These are phyloP conservation scores for Drosophila anomalipes DNA, from an alignment of 2,888 invertebrate genomes.

Conservation along the genomic window DNA sequence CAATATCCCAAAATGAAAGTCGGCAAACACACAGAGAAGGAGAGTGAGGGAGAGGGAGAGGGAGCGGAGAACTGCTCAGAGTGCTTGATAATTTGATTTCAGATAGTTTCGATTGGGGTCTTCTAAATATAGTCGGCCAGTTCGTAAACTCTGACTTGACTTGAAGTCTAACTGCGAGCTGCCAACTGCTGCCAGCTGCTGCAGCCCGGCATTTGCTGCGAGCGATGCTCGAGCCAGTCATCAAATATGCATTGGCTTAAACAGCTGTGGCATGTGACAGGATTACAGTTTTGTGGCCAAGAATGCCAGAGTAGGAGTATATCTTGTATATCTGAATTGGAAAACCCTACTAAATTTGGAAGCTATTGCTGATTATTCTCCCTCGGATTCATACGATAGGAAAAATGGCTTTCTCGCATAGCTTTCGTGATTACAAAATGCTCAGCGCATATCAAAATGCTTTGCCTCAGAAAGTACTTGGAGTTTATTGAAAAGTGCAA, in stretches of 20 bases:
- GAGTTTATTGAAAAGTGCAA: too few relatives aligned
- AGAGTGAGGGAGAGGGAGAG: background rate
- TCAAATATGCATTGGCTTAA: background rate
- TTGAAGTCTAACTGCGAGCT: constrained; percentile 22
- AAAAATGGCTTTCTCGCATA: background rate
- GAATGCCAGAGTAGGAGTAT: too few relatives aligned
- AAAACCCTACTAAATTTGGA: background rate
- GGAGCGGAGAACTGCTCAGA: background rate
- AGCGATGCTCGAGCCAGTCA: constrained; percentile 31
- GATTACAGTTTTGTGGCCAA: background rate
- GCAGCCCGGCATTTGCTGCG: constrained; percentile 23
- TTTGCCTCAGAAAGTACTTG: background rate
- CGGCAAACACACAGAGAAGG: constrained; percentile 22
- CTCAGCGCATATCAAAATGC: background rate
- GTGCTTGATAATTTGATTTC: constrained; percentile 55
- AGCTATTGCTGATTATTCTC: background rate
- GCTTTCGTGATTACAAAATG: background rate
- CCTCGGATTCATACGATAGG: background rate
- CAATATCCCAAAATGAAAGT: constrained; percentile 65
- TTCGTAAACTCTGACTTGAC: constrained; percentile 40
- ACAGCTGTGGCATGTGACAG: background rate
- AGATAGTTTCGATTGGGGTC: constrained; percentile 36
- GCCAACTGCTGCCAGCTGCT: constrained; percentile 40
- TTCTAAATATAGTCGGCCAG: constrained; percentile 32
- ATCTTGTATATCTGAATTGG: background rate